A percentile compares a stretch with the other conserved stretches of the same genome.
phyloP scores from a whole-genome alignment of 2,113 vertebrate species.

The Lycaon pictus region DNA sequence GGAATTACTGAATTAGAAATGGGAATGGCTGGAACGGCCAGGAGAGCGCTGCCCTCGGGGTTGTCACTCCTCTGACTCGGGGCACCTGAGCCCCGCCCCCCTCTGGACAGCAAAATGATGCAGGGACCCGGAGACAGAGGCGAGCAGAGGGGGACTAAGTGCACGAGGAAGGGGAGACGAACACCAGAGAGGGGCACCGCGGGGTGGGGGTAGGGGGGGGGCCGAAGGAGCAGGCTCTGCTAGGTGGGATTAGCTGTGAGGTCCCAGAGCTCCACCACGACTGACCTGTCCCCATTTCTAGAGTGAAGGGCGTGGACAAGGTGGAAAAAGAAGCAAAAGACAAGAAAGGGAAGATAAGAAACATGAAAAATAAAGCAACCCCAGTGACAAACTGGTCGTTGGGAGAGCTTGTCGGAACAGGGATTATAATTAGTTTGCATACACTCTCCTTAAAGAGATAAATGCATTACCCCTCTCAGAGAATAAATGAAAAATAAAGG shows the following conservation, averaged over 20 bases:
- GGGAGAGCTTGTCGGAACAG: background rate
- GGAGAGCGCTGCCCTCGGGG: background rate
- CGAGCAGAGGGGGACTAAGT: background rate
- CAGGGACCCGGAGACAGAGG: background rate
- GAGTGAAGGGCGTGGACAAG: background rate
- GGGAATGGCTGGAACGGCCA: background rate
- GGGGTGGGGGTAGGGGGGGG: too few species aligned
- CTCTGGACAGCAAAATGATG: too few species aligned
- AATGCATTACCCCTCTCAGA: constrained; percentile 2
- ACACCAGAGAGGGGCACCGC: background rate
- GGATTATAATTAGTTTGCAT: background rate
- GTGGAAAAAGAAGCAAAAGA: background rate
- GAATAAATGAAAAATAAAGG: background rate
- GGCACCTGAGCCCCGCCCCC: background rate
- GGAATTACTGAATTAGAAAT: background rate
- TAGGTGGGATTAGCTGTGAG: background rate
- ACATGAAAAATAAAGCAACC: background rate
- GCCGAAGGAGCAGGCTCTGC: background rate
- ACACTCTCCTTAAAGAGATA: background rate
- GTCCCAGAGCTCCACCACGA: background rate
- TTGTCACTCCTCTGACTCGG: background rate
- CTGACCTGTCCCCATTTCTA: background rate
- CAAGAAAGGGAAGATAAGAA: background rate
- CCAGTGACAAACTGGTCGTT: background rate
- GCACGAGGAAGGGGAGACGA: background rate